Percentiles rank a stretch among this genome's conserved stretches.
Evolutionary conservation across 2,797 vertebrate species (phyloP).

Genomic region (Thunnus albacares): DNA sequence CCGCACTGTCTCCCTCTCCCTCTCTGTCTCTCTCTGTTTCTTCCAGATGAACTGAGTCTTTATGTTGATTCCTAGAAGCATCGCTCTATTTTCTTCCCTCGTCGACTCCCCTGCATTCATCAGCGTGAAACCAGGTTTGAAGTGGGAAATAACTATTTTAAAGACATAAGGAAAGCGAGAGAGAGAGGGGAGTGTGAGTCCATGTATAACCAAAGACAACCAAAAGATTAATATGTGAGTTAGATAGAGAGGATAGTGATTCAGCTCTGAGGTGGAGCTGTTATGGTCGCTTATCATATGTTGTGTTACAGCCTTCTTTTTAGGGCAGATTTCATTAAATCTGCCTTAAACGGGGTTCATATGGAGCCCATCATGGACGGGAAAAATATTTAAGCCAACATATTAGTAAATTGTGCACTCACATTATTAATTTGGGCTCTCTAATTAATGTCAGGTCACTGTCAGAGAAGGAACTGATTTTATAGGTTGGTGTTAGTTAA

Average conservation of each 20-base stretch:
- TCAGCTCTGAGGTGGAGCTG: too few relatives aligned
- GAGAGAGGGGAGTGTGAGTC: neutral
- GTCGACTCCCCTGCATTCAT: slow-evolving; percentile 77
- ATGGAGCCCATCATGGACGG: neutral
- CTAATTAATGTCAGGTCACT: neutral
- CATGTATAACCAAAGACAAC: slow-evolving; percentile 47
- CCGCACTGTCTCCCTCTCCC: slow-evolving; percentile 82
- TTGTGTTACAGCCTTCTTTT: neutral
- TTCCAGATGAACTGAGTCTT: slow-evolving; percentile 91
- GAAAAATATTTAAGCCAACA: neutral
- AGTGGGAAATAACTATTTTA: slow-evolving; percentile 75
- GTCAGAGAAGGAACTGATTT: neutral
- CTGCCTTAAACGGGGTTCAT: neutral
- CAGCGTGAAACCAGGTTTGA: slow-evolving; percentile 83
- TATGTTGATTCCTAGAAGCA: slow-evolving; percentile 92
- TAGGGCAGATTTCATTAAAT: neutral
- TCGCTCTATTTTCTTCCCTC: slow-evolving; percentile 88
- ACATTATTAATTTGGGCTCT: neutral
- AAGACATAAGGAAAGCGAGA: slow-evolving; percentile 31
- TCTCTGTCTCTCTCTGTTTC: slow-evolving; percentile 32
- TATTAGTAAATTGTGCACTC: neutral
- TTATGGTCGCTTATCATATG: too few relatives aligned
- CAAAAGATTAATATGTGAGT: slow-evolving; percentile 83
- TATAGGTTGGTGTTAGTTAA: too few relatives aligned
- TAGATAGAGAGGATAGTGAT: neutral